phyloP scores from a whole-genome alignment of 2,797 vertebrate species.

The Antrozous pallidus region DNA sequence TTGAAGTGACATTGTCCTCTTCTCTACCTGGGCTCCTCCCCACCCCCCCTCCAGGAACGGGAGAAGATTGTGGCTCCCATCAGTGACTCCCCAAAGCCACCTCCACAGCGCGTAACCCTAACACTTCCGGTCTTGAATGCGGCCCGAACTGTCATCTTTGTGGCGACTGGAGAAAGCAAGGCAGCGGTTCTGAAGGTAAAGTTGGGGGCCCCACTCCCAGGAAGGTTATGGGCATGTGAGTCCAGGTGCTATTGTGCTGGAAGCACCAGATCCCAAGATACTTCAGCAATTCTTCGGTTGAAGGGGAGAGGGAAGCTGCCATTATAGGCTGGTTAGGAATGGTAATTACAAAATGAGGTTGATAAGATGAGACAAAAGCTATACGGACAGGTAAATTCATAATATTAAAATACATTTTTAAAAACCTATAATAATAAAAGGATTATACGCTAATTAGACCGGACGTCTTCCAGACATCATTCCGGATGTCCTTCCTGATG shows the following conservation, averaged over 20 bases:
- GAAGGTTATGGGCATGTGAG: not conserved
- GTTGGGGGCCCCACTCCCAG: not conserved
- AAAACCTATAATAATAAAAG: not conserved
- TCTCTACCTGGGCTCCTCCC: fast-evolving
- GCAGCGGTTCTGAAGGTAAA: constrained; percentile 90
- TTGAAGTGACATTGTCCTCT: fast-evolving
- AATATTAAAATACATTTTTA: not conserved
- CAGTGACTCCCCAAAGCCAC: constrained; percentile 93
- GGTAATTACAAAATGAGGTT: not conserved
- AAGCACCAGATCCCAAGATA: not conserved
- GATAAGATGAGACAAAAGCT: not conserved
- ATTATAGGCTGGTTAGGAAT: not conserved
- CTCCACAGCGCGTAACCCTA: constrained; percentile 90
- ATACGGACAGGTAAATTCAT: not conserved
- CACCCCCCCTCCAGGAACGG: constrained; percentile 83
- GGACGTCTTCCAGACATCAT: too few species aligned
- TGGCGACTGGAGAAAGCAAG: constrained; percentile 93
- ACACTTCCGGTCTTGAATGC: constrained; percentile 92
- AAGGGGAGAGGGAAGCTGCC: not conserved
- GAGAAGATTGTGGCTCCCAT: constrained; percentile 90
- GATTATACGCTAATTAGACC: too few species aligned
- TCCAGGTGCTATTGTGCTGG: not conserved
- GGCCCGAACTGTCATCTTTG: constrained; percentile 89
- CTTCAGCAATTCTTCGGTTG: not conserved
- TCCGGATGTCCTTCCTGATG: too few species aligned